A percentile compares a stretch with the other conserved stretches of the same genome.
phyloP scores from a whole-genome alignment of 2,888 invertebrate species.

The Nebria brevicollis region DNA sequence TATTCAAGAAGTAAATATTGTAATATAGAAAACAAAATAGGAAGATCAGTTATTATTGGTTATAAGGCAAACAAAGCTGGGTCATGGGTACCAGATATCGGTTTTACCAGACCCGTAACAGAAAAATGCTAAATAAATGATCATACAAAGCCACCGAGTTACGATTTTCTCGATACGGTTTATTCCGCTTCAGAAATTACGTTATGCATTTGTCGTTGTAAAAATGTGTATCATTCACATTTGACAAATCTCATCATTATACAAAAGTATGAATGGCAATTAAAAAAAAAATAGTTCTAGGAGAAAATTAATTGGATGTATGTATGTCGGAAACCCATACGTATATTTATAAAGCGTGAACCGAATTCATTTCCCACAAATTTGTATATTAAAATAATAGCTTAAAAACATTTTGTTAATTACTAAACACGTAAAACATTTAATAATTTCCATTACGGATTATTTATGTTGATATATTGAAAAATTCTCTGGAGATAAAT shows the following conservation, averaged over 20 bases:
- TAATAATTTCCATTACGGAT: too few relatives aligned
- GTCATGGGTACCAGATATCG: not conserved
- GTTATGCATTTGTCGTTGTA: not conserved
- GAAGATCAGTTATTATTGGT: not conserved
- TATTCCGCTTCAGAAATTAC: not conserved
- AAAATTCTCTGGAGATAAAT: too few relatives aligned
- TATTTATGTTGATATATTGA: too few relatives aligned
- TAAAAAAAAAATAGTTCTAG: not conserved
- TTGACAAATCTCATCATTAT: not conserved
- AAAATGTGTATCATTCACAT: not conserved
- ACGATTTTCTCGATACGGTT: too few relatives aligned
- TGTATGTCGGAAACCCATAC: not conserved
- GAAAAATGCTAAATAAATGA: not conserved
- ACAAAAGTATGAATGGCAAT: not conserved
- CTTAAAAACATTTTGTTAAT: not conserved
- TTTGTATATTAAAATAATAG: not conserved
- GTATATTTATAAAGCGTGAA: not conserved
- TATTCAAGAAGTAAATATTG: not conserved
- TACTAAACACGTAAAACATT: not conserved
- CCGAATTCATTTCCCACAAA: not conserved
- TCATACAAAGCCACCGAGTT: too few relatives aligned
- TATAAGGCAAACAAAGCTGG: not conserved
- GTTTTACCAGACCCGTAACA: not conserved
- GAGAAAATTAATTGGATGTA: slow-evolving; percentile 1
- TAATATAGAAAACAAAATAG: not conserved